Base-by-base conservation (phyloP, 2,888 invertebrate genomes). In the Cheilosia vernalis region DNA sequence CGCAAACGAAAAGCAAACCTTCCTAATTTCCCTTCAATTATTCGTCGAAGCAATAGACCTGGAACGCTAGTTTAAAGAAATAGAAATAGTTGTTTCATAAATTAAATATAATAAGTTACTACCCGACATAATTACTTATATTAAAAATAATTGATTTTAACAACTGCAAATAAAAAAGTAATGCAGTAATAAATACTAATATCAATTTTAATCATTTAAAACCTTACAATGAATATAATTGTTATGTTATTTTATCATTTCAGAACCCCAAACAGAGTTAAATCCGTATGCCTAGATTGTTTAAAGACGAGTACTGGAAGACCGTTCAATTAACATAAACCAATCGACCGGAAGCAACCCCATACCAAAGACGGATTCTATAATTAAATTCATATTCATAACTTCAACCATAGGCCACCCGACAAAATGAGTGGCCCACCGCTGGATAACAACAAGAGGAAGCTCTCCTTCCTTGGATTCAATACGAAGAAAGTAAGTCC, bases 381-480 rank as follows among this genome's bases (percentile, higher is more conserved):
- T 5, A 42, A 76, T 27, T 37, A 4, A 44, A 60, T n/a, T 55
- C 49, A 9, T 37, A 44, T 47, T 74, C 15, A 37, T 0, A 13
- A 80, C 40, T 55, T 61, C 44, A 6, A 79, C 30, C 24, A 30
- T 2, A 74, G 84, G 84, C 85, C 81, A 86, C 77, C 56, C 13
- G n/a, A 40, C 89, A 91, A 90, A 87, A 92, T 91, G 89, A 91
- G 90, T 88, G 90, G 90, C 84, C 89, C 90, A 81, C 88, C 72
- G 21, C 49, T 89, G 69, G 93, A 93, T 89, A 94, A 93, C 88
- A 94, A 94, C 90, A 94, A 94, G 89, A 94, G 95, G 91, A 96
- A 96, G 90, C 93, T 96, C 73, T 95, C 95, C 64, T 96, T 96
- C 91, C 93, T 96, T 87, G 95, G 96, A 88, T 95, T 96, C 90